A percentile compares a stretch with the other conserved stretches of the same genome.
Conservation (phyloP, 2,888 invertebrate genomes). For the Drosophila nigricruria region DNA sequence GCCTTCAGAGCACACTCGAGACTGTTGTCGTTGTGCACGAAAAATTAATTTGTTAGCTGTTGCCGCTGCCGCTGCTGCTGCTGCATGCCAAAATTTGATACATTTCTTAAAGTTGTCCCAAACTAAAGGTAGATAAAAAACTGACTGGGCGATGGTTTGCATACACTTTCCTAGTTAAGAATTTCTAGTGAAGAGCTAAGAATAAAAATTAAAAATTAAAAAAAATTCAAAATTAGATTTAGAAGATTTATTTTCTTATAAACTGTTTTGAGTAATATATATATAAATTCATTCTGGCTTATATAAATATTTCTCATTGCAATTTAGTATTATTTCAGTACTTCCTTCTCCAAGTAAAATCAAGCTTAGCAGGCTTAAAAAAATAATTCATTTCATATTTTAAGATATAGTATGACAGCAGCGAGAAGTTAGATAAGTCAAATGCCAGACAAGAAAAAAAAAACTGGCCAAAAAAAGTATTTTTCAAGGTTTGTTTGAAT, state of each 20-base stretch:
- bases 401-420: conserved; percentile 1
- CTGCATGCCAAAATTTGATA: conserved; percentile 45
- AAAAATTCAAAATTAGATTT: no score
- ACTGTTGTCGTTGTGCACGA: conserved; percentile 62
- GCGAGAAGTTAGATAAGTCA: conserved; percentile 16
- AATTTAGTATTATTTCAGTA: not conserved
- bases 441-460: conserved; percentile 14
- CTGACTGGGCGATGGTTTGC: not conserved
- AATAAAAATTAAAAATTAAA: no score
- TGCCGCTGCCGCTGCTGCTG: not conserved
- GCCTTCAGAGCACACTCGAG: conserved; percentile 24
- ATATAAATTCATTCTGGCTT: no score
- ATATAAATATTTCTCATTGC: not conserved
- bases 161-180: not conserved
- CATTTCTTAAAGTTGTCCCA: conserved; percentile 49
- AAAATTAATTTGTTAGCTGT: conserved; percentile 81
- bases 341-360: not conserved
- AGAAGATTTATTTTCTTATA: no score
- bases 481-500: conserved; percentile 24
- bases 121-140: not conserved
- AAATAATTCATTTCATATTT: not conserved
- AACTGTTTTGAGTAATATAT: no score
- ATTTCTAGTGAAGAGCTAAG: not conserved
- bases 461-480: conserved; percentile 21
- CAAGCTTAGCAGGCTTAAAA: not conserved